Evolutionary conservation across 2,113 vertebrate genomes (phyloP), one percentile per base, ranked within the genome.

Genomic region (Melanotaenia duboulayi): DNA sequence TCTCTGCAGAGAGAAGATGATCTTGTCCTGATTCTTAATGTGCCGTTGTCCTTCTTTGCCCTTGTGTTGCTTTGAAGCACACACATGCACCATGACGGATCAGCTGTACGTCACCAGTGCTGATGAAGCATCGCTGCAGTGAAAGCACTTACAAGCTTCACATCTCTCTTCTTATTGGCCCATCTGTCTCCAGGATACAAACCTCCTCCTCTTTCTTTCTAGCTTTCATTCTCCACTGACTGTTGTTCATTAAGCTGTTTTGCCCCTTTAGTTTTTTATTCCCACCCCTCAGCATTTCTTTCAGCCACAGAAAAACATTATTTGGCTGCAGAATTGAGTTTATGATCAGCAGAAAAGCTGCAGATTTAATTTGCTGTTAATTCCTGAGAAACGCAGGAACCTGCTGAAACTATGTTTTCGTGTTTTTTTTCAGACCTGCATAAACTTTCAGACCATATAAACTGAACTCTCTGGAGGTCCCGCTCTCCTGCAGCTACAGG

Each of bases 151-250:
- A 28, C 28, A 28, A 12, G 50, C 57, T 22, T 40, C 28, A 54
- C 2, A 2, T n/a, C 54, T 65, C 52, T 58, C 23, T 12, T 32
- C 66, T 58, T 1, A 52, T 54, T 59, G 55, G 67, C n/a, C 56
- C 1, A 1, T 39, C 16, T 57, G 70, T 50, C 50, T 73, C 63
- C 42, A 25, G 50, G 76, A 62, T 3, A 2, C 8, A 28, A 28
- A 28, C 32, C 4, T 35, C 32, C 32, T 35, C 32, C 32, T 35
- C 32, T 9, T 35, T 9, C 32, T 35, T n/a, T n/a, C n/a, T n/a
- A n/a, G n/a, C n/a, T n/a, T n/a, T n/a, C n/a, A n/a, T 28, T 9
- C 32, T 35, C 8, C 32, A 7, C 32, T 35, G 32, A 9, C 32
- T 35, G 28, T 28, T 28, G 28, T 28, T 28, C 28, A 28, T 28